These are phyloP conservation scores for Chaetops frenatus DNA, from an alignment of 2,113 vertebrate species.

Conservation along the genomic window DNA sequence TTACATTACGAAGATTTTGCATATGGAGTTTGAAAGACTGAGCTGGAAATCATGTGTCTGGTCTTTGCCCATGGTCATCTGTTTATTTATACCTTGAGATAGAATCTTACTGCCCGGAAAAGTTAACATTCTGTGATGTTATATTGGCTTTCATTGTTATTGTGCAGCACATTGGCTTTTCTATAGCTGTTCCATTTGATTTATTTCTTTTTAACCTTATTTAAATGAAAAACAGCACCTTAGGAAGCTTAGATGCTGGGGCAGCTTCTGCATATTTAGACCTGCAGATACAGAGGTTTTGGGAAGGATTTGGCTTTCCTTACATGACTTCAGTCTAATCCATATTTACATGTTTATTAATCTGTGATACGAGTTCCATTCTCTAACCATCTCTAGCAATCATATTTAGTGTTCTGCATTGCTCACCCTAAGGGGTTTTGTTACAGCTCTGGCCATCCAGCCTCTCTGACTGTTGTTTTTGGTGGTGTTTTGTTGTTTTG, in stretches of 20 bases:
- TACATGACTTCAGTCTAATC: not conserved
- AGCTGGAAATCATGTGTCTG: not conserved
- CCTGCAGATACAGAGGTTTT: not conserved
- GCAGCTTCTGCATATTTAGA: not conserved
- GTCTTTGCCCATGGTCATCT: not conserved
- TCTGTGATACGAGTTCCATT: not conserved
- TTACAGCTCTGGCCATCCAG: not conserved
- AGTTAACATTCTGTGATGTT: not conserved
- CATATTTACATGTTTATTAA: not conserved
- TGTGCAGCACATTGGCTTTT: not conserved
- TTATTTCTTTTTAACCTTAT: not conserved
- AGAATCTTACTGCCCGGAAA: not conserved
- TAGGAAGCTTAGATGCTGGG: not conserved
- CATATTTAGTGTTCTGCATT: not conserved
- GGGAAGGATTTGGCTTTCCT: not conserved
- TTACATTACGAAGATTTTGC: not conserved
- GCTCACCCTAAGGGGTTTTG: not conserved
- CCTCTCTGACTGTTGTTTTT: not conserved
- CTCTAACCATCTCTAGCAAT: not conserved
- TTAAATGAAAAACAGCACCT: not conserved
- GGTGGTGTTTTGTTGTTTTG: not conserved
- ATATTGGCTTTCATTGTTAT: not conserved
- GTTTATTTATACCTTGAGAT: not conserved
- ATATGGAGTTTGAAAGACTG: not conserved
- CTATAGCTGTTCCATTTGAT: not conserved